phyloP scores from a whole-genome alignment of 2,113 vertebrate species.

The Monopterus albus region DNA sequence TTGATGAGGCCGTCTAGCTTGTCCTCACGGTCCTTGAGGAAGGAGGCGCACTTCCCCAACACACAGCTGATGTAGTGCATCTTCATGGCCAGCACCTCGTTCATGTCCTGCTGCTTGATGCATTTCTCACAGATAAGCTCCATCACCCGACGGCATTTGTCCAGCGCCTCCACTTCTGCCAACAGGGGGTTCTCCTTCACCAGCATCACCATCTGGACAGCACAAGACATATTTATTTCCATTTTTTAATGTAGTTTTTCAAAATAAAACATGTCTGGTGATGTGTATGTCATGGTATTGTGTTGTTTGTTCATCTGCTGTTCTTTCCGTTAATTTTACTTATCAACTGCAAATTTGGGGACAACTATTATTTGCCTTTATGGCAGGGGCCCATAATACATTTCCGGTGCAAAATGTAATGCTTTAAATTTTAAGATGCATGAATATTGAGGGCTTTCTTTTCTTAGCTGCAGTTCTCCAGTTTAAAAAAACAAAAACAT shows the following conservation, averaged over 20 bases:
- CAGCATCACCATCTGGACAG: slow-evolving; percentile 90
- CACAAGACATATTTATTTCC: background rate
- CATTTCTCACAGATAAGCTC: slow-evolving; percentile 97
- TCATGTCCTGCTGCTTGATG: slow-evolving; percentile 98
- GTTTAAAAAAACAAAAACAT: no score
- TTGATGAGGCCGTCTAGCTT: slow-evolving; percentile 91
- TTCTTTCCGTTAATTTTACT: no score
- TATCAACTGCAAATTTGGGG: no score
- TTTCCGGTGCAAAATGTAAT: no score
- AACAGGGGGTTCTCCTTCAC: slow-evolving; percentile 94
- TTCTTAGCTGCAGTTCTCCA: no score
- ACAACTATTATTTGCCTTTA: no score
- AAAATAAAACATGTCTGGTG: background rate
- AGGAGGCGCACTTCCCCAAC: slow-evolving; percentile 90
- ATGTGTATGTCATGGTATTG: no score
- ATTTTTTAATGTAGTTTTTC: background rate
- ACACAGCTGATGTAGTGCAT: slow-evolving; percentile 98
- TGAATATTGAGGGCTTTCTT: no score
- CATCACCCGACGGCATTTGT: slow-evolving; percentile 91
- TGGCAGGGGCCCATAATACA: no score
- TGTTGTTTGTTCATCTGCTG: no score
- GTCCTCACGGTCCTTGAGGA: slow-evolving; percentile 91
- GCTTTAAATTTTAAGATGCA: no score
- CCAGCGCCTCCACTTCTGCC: slow-evolving; percentile 87
- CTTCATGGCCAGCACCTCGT: slow-evolving; percentile 98